phyloP scores from a whole-genome alignment of 2,797 vertebrate genomes.

The Myoxocephalus aenaeus region DNA sequence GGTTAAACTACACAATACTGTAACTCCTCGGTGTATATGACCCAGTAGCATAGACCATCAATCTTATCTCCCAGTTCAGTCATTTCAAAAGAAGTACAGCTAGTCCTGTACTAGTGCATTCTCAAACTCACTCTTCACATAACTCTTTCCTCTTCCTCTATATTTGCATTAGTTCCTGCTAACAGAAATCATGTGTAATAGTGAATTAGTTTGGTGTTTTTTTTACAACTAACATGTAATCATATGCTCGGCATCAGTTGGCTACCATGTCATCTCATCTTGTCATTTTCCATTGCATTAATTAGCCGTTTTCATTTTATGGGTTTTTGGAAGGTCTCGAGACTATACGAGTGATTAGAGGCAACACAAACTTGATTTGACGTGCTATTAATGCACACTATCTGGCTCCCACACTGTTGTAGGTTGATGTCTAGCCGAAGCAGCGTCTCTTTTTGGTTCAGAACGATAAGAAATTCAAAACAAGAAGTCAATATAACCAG shows the following conservation, averaged over 20 bases:
- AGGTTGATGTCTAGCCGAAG: slow-evolving; percentile 5
- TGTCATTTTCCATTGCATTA: slow-evolving; percentile 14
- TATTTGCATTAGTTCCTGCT: not conserved
- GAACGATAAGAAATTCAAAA: slow-evolving; percentile 4
- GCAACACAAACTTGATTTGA: slow-evolving; percentile 33
- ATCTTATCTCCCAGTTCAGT: not conserved
- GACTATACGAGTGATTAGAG: slow-evolving; percentile 7
- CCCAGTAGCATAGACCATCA: not conserved
- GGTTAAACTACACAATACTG: not conserved
- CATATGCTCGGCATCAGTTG: not conserved
- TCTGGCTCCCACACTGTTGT: slow-evolving; percentile 3
- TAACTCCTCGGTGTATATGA: not conserved
- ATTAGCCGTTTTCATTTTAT: slow-evolving; percentile 19
- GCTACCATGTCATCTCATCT: not conserved
- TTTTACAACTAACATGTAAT: not conserved
- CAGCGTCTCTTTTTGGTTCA: not conserved
- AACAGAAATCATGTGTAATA: not conserved
- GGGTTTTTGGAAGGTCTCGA: not conserved
- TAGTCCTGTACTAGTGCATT: not conserved
- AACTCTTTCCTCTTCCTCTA: not conserved
- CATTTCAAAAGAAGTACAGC: not conserved
- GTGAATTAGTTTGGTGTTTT: not conserved
- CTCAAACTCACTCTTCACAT: not conserved
- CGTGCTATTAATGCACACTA: not conserved
- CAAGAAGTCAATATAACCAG: not conserved